phyloP scores from a whole-genome alignment of 2,113 vertebrate species.

The Dipodomys spectabilis region DNA sequence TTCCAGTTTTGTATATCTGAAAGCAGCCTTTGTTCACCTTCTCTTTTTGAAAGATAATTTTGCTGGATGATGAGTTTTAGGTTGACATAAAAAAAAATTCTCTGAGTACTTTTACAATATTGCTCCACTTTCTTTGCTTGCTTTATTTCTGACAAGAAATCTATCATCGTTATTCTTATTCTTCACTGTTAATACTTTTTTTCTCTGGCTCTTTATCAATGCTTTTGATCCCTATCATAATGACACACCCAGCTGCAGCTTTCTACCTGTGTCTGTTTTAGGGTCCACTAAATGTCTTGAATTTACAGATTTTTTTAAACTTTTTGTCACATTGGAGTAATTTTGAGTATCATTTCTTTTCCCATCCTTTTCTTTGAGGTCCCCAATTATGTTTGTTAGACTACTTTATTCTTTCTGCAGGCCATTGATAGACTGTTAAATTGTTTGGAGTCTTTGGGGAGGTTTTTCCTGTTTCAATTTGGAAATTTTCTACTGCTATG shows the following conservation, averaged over 20 bases:
- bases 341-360: conserved; percentile 25
- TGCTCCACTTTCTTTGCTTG: neutral
- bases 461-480: neutral
- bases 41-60: conserved; percentile 36
- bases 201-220: neutral
- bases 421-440: neutral
- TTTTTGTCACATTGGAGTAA: conserved; percentile 28
- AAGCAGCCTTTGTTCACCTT: neutral
- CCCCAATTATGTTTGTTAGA: neutral
- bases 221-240: neutral
- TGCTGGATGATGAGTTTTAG: neutral
- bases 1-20: neutral
- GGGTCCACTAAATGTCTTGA: neutral
- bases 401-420: neutral
- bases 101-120: conserved; percentile 5
- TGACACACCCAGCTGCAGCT: neutral
- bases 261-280: neutral
- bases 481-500: neutral
- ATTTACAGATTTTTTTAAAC: neutral
- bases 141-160: conserved; percentile 38
- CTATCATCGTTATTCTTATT: conserved; percentile 12
- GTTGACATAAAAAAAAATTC: neutral
- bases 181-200: neutral
- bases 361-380: neutral
- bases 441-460: neutral